A percentile compares a stretch with the other conserved stretches of the same genome.
Evolutionary conservation across 2,888 invertebrate genomes (phyloP).

Genomic region (Caenorhabditis sp.): DNA sequence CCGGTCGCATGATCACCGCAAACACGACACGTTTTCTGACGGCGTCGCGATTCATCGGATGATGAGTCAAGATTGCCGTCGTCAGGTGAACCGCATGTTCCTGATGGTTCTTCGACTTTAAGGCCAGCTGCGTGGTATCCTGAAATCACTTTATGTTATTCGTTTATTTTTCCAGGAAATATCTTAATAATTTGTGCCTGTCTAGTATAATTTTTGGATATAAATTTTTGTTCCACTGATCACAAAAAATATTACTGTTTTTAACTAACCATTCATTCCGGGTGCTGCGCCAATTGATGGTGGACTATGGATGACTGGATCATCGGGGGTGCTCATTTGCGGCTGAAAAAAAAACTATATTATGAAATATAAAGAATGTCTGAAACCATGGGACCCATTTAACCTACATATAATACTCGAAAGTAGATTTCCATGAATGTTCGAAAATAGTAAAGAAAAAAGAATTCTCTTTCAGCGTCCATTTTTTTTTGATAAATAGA

Average conservation of each 20-base stretch:
- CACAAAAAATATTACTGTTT: neutral
- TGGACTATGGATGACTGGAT: constrained; percentile 67
- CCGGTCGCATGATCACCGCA: constrained; percentile 70
- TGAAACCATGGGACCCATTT: neutral
- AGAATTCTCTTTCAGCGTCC: no score
- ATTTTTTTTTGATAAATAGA: no score
- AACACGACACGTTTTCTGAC: constrained; percentile 67
- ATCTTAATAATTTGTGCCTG: neutral
- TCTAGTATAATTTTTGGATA: neutral
- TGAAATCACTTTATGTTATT: no score
- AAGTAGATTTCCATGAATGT: no score
- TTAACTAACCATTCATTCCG: constrained; percentile 27
- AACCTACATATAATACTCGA: no score
- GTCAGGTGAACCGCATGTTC: constrained; percentile 46
- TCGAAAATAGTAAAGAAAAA: no score
- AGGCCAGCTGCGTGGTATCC: constrained; percentile 37
- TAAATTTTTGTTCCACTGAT: neutral
- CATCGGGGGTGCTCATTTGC: constrained; percentile 67
- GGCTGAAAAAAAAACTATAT: constrained; percentile 46
- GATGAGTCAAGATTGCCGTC: constrained; percentile 38
- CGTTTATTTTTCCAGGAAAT: neutral
- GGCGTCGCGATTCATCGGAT: constrained; percentile 50
- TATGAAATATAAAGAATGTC: neutral
- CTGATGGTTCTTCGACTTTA: constrained; percentile 42
- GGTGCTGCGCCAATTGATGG: constrained; percentile 52